These are phyloP conservation scores for Eublepharis macularius DNA, from an alignment of 2,113 vertebrate genomes.

Conservation along the genomic window DNA sequence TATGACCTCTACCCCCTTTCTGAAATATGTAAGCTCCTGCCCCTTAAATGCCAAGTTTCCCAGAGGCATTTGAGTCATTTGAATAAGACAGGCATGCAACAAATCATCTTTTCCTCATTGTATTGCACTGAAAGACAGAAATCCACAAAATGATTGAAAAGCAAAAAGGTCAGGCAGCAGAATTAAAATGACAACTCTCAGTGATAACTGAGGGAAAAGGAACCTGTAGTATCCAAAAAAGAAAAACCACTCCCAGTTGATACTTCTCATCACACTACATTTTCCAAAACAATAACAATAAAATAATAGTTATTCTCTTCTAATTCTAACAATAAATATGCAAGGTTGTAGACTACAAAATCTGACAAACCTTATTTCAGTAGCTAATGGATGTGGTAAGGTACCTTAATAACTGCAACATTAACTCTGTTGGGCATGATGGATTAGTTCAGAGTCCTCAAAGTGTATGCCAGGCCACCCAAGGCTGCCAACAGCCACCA, in stretches of 20 bases:
- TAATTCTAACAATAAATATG: background rate
- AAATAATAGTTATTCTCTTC: background rate
- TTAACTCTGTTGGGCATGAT: background rate
- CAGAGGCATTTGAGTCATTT: background rate
- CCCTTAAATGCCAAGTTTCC: conserved; percentile 32
- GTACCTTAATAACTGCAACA: background rate
- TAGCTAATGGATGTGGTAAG: background rate
- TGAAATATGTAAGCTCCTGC: conserved; percentile 9
- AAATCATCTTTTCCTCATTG: conserved; percentile 16
- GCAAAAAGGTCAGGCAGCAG: background rate
- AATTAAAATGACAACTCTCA: conserved; percentile 25
- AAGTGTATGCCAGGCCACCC: background rate
- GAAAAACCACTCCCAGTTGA: background rate
- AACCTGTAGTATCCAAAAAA: conserved; percentile 15
- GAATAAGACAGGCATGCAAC: conserved; percentile 21
- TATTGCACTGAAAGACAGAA: conserved; percentile 6
- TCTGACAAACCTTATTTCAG: background rate
- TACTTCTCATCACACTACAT: background rate
- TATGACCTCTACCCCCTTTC: conserved; percentile 32
- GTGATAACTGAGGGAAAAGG: conserved; percentile 16
- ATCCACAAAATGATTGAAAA: conserved; percentile 1
- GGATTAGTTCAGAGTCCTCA: background rate
- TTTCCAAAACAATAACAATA: background rate
- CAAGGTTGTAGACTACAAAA: background rate
- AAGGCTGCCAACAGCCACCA: too few species aligned